Evolutionary conservation across 1,140 invertebrate species (phyloP), one percentile per base, ranked within the genome.

Genomic region (Leptopilina clavipes): DNA sequence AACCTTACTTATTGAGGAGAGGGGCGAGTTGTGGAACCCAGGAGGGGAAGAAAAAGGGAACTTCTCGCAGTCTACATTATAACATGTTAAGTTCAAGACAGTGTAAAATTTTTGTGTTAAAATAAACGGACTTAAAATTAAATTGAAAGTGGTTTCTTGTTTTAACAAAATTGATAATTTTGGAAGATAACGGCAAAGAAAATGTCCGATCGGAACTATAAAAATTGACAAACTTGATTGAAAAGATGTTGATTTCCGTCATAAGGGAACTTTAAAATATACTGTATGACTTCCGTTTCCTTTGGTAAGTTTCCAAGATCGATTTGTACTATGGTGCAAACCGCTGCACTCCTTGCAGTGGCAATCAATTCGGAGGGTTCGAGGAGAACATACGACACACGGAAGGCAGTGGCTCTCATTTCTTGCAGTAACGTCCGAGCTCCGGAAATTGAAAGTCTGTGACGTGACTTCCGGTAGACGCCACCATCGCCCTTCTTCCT

Each of bases 371-470:
- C 59, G 59, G 11, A 65, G 59, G 25, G 59, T 37, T 65, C 22
- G 22, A 65, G 59, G 59, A 14, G 37, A 40, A 31, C 59, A 31
- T 31, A 65, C 59, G 59, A 74, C 79, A 80, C 76, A 77, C 79
- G 82, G 81, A 83, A 77, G 78, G 79, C 82, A 79, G 78, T 76
- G 78, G 77, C 79, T 80, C 80, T 74, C 78, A 65, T 65, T 65
- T 12, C 22, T 65, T 31, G 22, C 25, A n/a, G 59, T 14, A 65
- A 65, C 22, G 78, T 80, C 82, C 80, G 70, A 76, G 80, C 75
- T 71, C 80, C 80, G 82, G 82, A 83, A 83, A 83, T 83, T 83
- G 80, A 82, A 82, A 83, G 82, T 83, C 80, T 82, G 82, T 83
- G 80, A 83, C 82, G 82, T 83, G 82, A 83, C 82, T 82, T 82